These are phyloP conservation scores for Lasioglossum villosulum DNA, from an alignment of 2,888 invertebrate genomes.

Conservation along the genomic window DNA sequence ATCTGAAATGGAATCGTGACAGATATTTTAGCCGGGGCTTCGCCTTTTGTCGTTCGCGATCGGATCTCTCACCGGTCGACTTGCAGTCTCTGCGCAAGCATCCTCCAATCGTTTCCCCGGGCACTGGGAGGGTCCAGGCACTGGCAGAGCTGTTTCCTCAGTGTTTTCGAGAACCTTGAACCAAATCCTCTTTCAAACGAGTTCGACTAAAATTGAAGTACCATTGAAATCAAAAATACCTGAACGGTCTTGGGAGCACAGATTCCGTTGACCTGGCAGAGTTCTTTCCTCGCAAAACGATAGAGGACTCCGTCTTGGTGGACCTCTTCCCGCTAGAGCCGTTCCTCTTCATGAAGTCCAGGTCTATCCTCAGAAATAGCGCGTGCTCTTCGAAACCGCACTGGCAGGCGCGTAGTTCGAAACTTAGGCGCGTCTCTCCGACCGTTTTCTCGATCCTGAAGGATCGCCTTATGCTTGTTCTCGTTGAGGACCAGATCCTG, in stretches of 20 bases:
- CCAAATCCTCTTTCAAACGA: background rate
- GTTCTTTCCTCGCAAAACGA: slow-evolving; percentile 73
- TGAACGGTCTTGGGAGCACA: slow-evolving; percentile 75
- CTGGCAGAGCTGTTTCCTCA: slow-evolving; percentile 90
- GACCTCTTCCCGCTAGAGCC: slow-evolving; percentile 60
- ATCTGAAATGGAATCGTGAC: slow-evolving; percentile 80
- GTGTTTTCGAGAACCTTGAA: slow-evolving; percentile 79
- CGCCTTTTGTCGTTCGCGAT: background rate
- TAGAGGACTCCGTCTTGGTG: slow-evolving; percentile 66
- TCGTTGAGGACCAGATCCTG: slow-evolving; percentile 93
- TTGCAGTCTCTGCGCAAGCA: slow-evolving; percentile 94
- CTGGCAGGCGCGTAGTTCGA: slow-evolving; percentile 73
- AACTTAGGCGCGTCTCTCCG: slow-evolving; percentile 73
- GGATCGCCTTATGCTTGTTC: slow-evolving; percentile 91
- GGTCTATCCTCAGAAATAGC: slow-evolving; percentile 74
- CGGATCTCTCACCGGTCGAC: slow-evolving; percentile 87
- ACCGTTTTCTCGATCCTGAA: slow-evolving; percentile 89
- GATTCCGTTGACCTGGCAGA: slow-evolving; percentile 73
- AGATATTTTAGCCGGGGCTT: background rate
- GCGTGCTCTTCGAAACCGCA: slow-evolving; percentile 76
- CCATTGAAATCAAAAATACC: slow-evolving; percentile 53
- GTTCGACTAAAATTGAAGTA: background rate
- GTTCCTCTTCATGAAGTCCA: slow-evolving; percentile 74
- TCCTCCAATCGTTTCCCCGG: slow-evolving; percentile 96
- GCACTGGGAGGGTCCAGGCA: slow-evolving; percentile 94